These are phyloP conservation scores for Dufourea novaeangliae DNA, from an alignment of 1,140 invertebrate species.

Conservation along the genomic window DNA sequence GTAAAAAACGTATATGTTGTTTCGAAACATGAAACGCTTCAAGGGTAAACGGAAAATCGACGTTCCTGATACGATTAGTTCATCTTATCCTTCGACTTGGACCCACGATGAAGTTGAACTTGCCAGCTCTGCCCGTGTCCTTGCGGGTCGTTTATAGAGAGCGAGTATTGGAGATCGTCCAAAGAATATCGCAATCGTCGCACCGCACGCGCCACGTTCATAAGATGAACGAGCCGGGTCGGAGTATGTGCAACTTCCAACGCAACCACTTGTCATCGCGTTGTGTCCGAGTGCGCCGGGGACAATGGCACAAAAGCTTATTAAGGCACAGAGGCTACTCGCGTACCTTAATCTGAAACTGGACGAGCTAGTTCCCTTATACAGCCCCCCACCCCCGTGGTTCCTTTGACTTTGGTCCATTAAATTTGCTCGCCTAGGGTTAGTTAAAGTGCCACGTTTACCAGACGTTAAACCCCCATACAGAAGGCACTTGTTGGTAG, in stretches of 20 bases:
- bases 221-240: not conserved
- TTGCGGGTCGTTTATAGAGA: not conserved
- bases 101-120: not conserved
- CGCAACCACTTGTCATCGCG: not conserved
- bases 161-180: not conserved
- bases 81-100: not conserved
- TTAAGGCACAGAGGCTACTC: not conserved
- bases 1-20: no score
- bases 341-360: constrained; percentile 1
- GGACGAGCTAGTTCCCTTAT: not conserved
- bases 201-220: not conserved
- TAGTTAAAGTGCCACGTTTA: not conserved
- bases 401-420: not conserved
- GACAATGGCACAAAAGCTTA: not conserved
- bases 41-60: no score
- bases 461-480: not conserved
- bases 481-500: not conserved
- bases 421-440: constrained; percentile 6
- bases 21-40: no score
- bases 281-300: not conserved
- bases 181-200: not conserved
- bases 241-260: not conserved
- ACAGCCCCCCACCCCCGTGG: not conserved
- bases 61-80: no score
- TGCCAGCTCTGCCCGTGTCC: not conserved